Conservation (phyloP, 2,113 vertebrate genomes). For the Sebastes fasciatus region DNA sequence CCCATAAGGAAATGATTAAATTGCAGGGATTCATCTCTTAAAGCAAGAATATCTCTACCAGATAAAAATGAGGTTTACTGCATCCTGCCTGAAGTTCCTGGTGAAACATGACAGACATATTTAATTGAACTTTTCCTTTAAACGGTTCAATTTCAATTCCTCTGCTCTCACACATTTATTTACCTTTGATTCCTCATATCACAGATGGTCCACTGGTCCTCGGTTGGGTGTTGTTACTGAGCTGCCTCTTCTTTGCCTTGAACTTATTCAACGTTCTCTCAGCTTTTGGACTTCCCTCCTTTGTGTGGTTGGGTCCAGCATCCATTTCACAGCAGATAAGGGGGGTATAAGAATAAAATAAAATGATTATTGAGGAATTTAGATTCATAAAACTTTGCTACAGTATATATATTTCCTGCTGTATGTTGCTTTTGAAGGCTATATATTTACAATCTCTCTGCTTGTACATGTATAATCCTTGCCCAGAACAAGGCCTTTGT, state of each 20-base stretch:
- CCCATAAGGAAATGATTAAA: not conserved
- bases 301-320: not conserved
- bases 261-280: not conserved
- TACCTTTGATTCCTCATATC: constrained; percentile 4
- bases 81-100: constrained; percentile 3
- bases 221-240: constrained; percentile 8
- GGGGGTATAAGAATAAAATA: not conserved
- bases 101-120: constrained; percentile 16
- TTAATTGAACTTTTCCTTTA: constrained; percentile 21
- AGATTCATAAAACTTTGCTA: not conserved
- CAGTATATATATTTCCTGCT: not conserved
- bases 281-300: not conserved
- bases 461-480: not conserved
- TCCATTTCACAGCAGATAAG: not conserved
- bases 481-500: not conserved
- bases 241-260: not conserved
- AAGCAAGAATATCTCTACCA: constrained; percentile 2
- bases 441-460: not conserved
- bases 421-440: not conserved
- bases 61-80: constrained; percentile 33
- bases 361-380: not conserved
- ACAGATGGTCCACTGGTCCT: not conserved
- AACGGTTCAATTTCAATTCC: constrained; percentile 17
- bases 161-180: not conserved
- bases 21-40: constrained; percentile 8